phyloP scores from a whole-genome alignment of 2,888 invertebrate genomes.

The Monochamus alternatus region DNA sequence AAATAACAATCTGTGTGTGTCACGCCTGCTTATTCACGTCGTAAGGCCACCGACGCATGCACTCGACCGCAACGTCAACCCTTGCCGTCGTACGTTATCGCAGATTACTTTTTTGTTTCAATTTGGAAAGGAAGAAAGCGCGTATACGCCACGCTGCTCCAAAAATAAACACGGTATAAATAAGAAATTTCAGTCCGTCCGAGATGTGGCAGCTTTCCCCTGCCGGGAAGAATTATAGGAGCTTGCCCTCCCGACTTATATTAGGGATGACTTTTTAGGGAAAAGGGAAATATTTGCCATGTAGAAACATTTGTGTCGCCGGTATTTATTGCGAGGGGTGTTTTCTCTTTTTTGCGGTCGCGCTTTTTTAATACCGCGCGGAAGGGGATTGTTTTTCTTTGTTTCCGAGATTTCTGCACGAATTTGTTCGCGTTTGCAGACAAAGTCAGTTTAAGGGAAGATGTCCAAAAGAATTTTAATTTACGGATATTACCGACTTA shows the following conservation, averaged over 20 bases:
- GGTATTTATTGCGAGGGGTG: background rate
- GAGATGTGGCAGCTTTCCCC: conserved; percentile 23
- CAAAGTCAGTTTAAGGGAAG: too few relatives aligned
- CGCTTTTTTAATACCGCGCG: too few relatives aligned
- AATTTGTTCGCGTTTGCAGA: too few relatives aligned
- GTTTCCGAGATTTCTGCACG: too few relatives aligned
- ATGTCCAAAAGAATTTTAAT: too few relatives aligned
- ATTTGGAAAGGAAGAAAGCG: conserved; percentile 60
- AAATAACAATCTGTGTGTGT: too few relatives aligned
- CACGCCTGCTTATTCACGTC: too few relatives aligned
- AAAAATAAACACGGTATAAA: conserved; percentile 59
- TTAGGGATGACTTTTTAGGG: conserved; percentile 5
- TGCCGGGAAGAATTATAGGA: conserved; percentile 1
- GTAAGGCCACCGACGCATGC: background rate
- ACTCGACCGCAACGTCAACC: conserved; percentile 31
- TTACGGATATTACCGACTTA: too few relatives aligned
- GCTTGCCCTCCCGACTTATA: conserved; percentile 22
- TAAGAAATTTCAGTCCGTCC: conserved; percentile 57
- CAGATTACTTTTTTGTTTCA: conserved; percentile 63
- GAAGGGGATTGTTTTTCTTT: too few relatives aligned
- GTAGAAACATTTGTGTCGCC: background rate
- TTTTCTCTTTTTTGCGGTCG: background rate
- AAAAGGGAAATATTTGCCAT: conserved; percentile 10
- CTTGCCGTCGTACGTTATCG: conserved; percentile 54
- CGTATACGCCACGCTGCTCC: conserved; percentile 47